Base-by-base conservation (phyloP, 2,888 invertebrate genomes). In the Diarsia rubi region DNA sequence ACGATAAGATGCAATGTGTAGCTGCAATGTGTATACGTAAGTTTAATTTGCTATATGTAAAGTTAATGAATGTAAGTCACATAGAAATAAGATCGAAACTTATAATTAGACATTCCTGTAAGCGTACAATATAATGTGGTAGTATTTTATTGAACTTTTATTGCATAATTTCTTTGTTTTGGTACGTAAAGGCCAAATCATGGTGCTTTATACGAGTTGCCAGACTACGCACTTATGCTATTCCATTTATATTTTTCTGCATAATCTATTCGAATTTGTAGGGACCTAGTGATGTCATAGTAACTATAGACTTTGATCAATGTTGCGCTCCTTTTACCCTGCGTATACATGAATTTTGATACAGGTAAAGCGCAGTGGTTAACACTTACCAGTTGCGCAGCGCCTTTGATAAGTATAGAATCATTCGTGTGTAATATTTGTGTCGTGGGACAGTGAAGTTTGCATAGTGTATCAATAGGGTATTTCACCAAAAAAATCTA, bases 31-130 rank as follows among this genome's bases (percentile, higher is more conserved):
- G 71, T 79, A 69, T 79, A 68, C 60, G 74, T 90, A 88, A 88
- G 77, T 83, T 86, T 87, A 88, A 86, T 86, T 89, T 75, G 75
- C 80, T 85, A 64, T 88, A 90, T 88, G 89, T 88, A 84, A 89
- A 88, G 79, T 82, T 84, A 85, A 72, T 83, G 84, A 77, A 88
- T 85, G 75, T 88, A 85, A 89, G 88, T 81, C 86, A 80, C 77
- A 78, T 90, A 89, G 88, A 73, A 72, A n/a, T 90, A 89, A 90
- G 88, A 80, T 76, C 75, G 63, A 78, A 86, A 78, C 76, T 79
- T 83, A 77, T 89, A 88, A 87, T 88, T 91, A 90, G 89, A 92
- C 92, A 92, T 92, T 92, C 92, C 91, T 90, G 79, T 91, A 87
- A 86, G 87, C 86, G 85, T 87, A 86, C 85, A 85, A 86, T 84